These are phyloP conservation scores for Ametastegia equiseti DNA, from an alignment of 2,888 invertebrate genomes.

Conservation along the genomic window DNA sequence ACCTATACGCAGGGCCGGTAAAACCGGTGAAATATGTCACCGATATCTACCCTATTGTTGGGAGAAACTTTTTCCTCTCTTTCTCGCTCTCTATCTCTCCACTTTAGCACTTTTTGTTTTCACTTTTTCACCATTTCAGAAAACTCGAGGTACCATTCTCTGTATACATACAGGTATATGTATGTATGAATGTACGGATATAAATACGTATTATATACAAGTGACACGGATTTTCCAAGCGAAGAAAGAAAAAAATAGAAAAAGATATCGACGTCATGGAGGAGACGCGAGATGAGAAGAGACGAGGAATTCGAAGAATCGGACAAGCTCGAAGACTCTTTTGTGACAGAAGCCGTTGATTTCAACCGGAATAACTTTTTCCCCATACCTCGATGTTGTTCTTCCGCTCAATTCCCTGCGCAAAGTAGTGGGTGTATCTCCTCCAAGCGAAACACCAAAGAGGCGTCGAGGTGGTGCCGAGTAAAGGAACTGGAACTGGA, in stretches of 20 bases:
- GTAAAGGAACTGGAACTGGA: slow-evolving; percentile 15
- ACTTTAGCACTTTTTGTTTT: neutral
- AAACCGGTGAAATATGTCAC: slow-evolving; percentile 48
- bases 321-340: neutral
- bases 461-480: slow-evolving; percentile 66
- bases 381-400: neutral
- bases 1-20: neutral
- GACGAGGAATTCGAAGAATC: neutral
- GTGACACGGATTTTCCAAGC: neutral
- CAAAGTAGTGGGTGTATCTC: neutral
- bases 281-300: neutral
- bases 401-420: neutral
- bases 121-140: neutral
- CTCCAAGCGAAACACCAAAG: slow-evolving; percentile 55
- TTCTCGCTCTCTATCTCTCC: neutral
- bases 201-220: neutral
- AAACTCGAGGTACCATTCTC: no score
- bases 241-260: neutral
- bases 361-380: slow-evolving; percentile 34
- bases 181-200: neutral
- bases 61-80: neutral
- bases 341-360: slow-evolving; percentile 37
- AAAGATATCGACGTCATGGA: slow-evolving; percentile 15
- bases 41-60: slow-evolving; percentile 41
- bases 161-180: no score